Evolutionary conservation across 2,113 vertebrate genomes (phyloP).

Genomic region (Albula goreensis): DNA sequence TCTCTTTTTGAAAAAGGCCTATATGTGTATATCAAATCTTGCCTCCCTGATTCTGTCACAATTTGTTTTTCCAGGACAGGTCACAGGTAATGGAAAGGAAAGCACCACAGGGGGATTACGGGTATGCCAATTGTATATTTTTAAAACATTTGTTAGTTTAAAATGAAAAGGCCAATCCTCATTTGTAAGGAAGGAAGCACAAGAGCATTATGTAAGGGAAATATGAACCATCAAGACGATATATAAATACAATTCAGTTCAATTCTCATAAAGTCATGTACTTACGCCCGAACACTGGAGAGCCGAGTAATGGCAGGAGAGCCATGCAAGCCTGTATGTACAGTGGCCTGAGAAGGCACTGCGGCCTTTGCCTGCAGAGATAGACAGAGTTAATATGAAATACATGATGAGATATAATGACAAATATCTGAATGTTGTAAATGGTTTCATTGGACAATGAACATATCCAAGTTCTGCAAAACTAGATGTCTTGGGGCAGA

Average conservation of each 20-base stretch:
- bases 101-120: background rate
- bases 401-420: background rate
- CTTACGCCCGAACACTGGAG: constrained; percentile 66
- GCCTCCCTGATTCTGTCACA: background rate
- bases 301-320: constrained; percentile 55
- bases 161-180: too few species aligned
- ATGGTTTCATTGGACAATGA: too few species aligned
- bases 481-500: too few species aligned
- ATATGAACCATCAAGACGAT: too few species aligned
- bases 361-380: constrained; percentile 47
- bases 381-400: background rate
- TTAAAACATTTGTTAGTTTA: too few species aligned
- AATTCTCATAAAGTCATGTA: constrained; percentile 18
- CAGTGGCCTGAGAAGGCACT: constrained; percentile 25
- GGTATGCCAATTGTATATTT: background rate
- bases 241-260: too few species aligned
- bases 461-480: too few species aligned
- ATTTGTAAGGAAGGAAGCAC: too few species aligned
- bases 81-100: background rate
- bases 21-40: background rate
- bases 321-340: constrained; percentile 35
- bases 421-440: too few species aligned
- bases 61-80: background rate
- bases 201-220: too few species aligned
- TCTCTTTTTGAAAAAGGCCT: background rate